Base-by-base conservation (phyloP, 2,888 invertebrate species). In the Pimpla rufipes region DNA sequence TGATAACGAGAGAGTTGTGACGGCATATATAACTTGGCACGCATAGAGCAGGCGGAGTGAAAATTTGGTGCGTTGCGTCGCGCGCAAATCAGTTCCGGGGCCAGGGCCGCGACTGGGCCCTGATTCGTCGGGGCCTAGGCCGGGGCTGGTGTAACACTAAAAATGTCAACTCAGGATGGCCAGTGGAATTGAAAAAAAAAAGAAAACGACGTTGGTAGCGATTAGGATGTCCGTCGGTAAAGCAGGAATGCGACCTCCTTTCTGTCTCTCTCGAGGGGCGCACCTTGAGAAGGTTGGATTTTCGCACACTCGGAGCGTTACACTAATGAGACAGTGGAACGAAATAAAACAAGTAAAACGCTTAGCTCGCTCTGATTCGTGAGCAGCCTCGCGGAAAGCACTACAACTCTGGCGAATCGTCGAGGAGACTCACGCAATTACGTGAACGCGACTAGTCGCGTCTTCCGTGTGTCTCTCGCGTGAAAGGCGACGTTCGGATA, bases 401-500 rank as follows among this genome's bases (percentile, higher is more conserved):
- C 42, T 42, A 42, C 42, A 42, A 2, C 7, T 0, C 21, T 42
- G 7, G 21, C 21, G 42, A 64, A 42, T 13, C 11, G n/a, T 59
- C 37, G 37, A 37, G 37, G 16, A 55, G 55, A n/a, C n/a, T 70
- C 66, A 55, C 57, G 57, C 42, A 57, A 71, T 71, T 71, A 59
- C 57, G 57, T 16, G 57, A 57, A 71, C 55, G 40, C 18, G n/a
- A n/a, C 40, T 55, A 50, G 50, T 68, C n/a, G n/a, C 29, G 18
- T 11, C 18, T 16, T 50, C 3, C 50, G 3, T n/a, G n/a, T n/a
- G n/a, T n/a, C n/a, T 52, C 52, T 52, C 1, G 21, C 10, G 52
- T 52, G n/a, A 21, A 42, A 42, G 42, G 18, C 57, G 71, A 23
- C 42, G 29, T 71, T 57, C 45, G 45, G 18, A 16, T 71, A 29